These are phyloP conservation scores for Peribatodes rhomboidaria DNA, from an alignment of 2,888 invertebrate genomes.

Conservation along the genomic window DNA sequence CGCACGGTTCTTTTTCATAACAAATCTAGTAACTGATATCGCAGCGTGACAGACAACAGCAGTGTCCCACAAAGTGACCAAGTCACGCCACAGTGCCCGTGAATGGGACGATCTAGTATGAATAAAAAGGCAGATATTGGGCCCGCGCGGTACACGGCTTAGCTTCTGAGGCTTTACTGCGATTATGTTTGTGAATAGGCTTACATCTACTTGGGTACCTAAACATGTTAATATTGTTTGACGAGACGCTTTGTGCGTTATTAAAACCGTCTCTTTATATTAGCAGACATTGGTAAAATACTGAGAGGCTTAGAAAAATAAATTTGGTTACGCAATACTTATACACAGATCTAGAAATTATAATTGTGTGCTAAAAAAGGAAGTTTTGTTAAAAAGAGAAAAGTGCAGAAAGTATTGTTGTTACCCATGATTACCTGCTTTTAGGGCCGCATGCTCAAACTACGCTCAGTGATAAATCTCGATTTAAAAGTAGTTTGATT, in stretches of 20 bases:
- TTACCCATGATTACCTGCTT: too few relatives aligned
- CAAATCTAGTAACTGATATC: constrained; percentile 52
- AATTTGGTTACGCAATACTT: not conserved
- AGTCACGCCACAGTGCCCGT: constrained; percentile 65
- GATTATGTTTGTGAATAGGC: constrained; percentile 53
- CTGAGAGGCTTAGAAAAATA: not conserved
- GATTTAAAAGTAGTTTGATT: too few relatives aligned
- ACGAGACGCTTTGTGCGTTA: constrained; percentile 13
- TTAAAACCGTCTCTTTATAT: constrained; percentile 8
- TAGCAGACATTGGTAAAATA: constrained; percentile 8
- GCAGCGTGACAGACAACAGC: constrained; percentile 49
- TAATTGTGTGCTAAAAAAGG: too few relatives aligned
- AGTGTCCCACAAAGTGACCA: constrained; percentile 76
- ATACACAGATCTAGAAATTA: not conserved
- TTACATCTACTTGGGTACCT: constrained; percentile 40
- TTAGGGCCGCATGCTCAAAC: too few relatives aligned
- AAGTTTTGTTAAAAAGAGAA: too few relatives aligned
- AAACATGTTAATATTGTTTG: constrained; percentile 28
- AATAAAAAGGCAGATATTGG: constrained; percentile 63
- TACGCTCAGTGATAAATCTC: too few relatives aligned
- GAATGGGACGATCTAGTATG: constrained; percentile 67
- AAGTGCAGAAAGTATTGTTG: too few relatives aligned
- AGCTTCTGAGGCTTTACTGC: constrained; percentile 58
- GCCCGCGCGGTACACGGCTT: constrained; percentile 61
- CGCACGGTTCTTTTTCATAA: not conserved